Conservation (phyloP, 1,140 invertebrate genomes). For the Elymnias hypermnestra region DNA sequence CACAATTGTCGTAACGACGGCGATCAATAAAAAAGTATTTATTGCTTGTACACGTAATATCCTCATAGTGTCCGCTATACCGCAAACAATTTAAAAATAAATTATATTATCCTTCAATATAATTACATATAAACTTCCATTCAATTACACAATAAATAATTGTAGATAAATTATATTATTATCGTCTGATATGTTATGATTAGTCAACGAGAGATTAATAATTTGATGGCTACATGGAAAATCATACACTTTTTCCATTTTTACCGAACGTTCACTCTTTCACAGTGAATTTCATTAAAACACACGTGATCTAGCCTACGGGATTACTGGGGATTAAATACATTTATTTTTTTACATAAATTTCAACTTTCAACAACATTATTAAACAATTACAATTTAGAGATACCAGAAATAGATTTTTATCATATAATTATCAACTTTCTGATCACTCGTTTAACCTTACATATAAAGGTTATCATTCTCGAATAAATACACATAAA, state of each 20-base stretch:
- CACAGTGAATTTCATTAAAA: background rate
- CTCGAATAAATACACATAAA: conserved; percentile 14
- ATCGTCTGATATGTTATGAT: conserved; percentile 65
- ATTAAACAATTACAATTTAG: conserved; percentile 34
- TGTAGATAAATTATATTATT: conserved; percentile 45
- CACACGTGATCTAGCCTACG: conserved; percentile 32
- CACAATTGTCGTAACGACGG: conserved; percentile 47
- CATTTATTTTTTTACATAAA: conserved; percentile 40
- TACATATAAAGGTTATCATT: conserved; percentile 5
- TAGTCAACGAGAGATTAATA: conserved; percentile 17
- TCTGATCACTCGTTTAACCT: background rate
- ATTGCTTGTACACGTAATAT: conserved; percentile 75
- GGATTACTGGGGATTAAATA: conserved; percentile 48
- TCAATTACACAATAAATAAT: conserved; percentile 34
- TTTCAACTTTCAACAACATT: conserved; percentile 63
- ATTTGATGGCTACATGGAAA: conserved; percentile 2
- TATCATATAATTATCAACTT: conserved; percentile 9
- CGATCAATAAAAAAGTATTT: conserved; percentile 64
- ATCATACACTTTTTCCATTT: conserved; percentile 7
- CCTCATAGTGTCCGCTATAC: conserved; percentile 50
- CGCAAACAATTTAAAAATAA: conserved; percentile 70
- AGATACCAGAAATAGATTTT: background rate
- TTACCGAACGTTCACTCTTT: background rate
- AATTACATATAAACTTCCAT: conserved; percentile 26
- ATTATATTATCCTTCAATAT: conserved; percentile 35